Conservation (phyloP, 2,113 vertebrate genomes). For the Hipposideros armiger region DNA sequence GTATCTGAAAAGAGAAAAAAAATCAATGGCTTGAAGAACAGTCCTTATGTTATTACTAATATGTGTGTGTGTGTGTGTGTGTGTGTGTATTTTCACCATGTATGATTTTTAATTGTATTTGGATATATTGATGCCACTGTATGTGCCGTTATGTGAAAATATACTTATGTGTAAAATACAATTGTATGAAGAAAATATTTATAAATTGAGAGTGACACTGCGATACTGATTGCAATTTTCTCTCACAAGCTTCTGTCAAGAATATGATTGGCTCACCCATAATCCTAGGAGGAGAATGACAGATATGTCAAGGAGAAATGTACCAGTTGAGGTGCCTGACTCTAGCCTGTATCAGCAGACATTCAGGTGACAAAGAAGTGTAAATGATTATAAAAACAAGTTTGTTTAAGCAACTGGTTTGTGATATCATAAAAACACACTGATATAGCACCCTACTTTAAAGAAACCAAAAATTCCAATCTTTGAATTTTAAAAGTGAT, state of each 20-base stretch:
- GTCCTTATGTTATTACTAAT: neutral
- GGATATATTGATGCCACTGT: neutral
- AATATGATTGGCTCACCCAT: neutral
- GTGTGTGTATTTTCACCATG: neutral
- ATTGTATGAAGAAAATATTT: neutral
- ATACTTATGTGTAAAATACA: neutral
- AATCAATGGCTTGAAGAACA: neutral
- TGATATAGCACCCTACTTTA: neutral
- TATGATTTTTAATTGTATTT: neutral
- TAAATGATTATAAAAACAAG: neutral
- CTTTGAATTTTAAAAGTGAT: neutral
- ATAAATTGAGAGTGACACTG: neutral
- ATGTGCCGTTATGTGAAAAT: neutral
- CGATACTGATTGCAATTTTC: neutral
- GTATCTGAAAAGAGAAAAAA: neutral
- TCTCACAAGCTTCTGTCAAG: neutral
- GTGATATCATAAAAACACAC: neutral
- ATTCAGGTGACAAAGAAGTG: neutral
- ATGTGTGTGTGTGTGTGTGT: too few species aligned
- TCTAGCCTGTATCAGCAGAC: neutral
- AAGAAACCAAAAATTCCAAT: neutral
- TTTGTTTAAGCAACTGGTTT: neutral
- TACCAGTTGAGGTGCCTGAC: rapidly evolving
- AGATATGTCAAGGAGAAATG: too few species aligned
- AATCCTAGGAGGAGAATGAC: neutral